Evolutionary conservation across 2,888 invertebrate species (phyloP), one percentile per base, ranked within the genome.

Genomic region (Pantelozetes paolii): DNA sequence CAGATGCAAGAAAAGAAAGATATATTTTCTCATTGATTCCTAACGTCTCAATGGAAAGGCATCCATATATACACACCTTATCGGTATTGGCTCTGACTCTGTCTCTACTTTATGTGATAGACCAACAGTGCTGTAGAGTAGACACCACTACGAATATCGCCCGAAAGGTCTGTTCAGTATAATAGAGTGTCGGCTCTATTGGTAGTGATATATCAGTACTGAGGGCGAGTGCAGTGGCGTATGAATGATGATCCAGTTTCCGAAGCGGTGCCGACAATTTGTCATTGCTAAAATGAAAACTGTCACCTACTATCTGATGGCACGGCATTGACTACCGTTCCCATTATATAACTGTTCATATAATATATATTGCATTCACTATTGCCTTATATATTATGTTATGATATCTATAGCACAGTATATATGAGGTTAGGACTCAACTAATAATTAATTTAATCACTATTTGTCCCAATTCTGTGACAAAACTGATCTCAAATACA

Each of bases 181-280:
- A 45, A 18, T 45, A 45, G 45, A 45, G 45, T 45, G 6, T 8
- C 6, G 36, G 36, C 5, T 45, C 2, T 45, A 18, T 45, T 45
- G 45, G 15, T 18, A 11, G 32, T 62, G 62, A 62, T 62, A 32
- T 62, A 62, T 62, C 32, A 62, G n/a, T 32, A 32, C 18, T 26
- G 6, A 62, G 62, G 62, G 62, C 62, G 36, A 62, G 62, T 62
- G 62, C 62, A 62, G 62, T 62, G 62, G 62, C 62, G 62, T 62
- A 62, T 62, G 62, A 62, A 62, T 62, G 62, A 62, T 62, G 62
- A 62, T 62, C 32, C 62, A 62, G 62, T 62, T 62, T 62, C 62
- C 62, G 62, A 62, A 62, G 62, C 62, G 62, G 62, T 62, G 26
- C 62, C 62, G 62, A 62, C 62, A 62, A 62, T 62, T 62, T 62